Evolutionary conservation across 2,888 invertebrate genomes (phyloP).

Genomic region (Cepaea hortensis): DNA sequence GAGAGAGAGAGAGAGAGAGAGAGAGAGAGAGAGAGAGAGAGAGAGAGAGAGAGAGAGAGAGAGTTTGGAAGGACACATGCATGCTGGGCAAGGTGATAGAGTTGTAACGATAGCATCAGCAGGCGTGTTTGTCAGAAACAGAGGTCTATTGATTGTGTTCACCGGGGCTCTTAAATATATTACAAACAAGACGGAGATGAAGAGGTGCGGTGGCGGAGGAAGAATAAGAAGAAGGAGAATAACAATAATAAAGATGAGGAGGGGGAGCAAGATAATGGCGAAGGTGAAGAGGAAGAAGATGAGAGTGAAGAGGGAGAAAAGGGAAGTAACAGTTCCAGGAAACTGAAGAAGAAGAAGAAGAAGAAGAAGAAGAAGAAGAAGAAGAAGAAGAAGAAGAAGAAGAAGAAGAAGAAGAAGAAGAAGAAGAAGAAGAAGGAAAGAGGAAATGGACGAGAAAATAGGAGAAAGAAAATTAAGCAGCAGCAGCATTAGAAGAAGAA

Average conservation of each 20-base stretch:
- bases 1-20: no score
- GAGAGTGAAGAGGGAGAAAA: neutral
- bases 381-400: neutral
- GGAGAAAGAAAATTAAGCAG: neutral
- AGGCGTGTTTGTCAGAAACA: no score
- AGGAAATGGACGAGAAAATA: neutral
- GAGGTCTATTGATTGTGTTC: no score
- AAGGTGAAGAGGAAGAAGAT: neutral
- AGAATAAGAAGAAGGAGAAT: neutral
- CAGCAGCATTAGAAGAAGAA: neutral
- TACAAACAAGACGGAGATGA: neutral
- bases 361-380: neutral
- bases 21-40: no score
- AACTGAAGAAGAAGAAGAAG: slow-evolving; percentile 3
- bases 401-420: neutral
- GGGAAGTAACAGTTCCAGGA: neutral
- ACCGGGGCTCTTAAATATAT: no score
- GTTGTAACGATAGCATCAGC: no score
- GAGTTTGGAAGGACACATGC: no score
- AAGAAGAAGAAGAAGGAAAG: neutral
- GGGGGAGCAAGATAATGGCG: neutral
- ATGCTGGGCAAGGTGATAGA: no score
- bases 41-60: no score
- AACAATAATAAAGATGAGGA: neutral
- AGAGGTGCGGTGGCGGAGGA: neutral